Conservation (phyloP, 2,797 vertebrate genomes). For the Alectoris magna region DNA sequence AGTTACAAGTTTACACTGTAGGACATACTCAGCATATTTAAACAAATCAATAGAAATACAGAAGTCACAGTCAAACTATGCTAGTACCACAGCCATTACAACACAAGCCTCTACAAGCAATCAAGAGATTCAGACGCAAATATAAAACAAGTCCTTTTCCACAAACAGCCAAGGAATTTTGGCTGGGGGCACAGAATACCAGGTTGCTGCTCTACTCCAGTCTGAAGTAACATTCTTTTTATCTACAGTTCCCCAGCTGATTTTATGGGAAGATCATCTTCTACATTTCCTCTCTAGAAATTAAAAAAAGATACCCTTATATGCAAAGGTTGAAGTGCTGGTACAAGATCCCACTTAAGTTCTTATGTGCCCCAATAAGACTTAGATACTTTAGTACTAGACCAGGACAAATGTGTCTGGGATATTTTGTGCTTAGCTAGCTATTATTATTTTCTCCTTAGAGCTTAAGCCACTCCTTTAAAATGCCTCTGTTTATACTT, state of each 20-base stretch:
- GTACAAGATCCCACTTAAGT: slow-evolving; percentile 14
- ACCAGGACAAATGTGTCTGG: neutral
- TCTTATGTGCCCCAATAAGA: neutral
- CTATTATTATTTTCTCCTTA: neutral
- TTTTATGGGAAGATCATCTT: slow-evolving; percentile 63
- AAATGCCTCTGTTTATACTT: slow-evolving; percentile 36
- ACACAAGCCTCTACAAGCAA: neutral
- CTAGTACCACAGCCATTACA: neutral
- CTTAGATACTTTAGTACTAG: neutral
- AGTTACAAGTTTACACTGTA: neutral
- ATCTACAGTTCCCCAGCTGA: slow-evolving; percentile 53
- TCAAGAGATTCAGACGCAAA: neutral
- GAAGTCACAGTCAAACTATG: neutral
- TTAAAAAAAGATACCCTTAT: slow-evolving; percentile 59
- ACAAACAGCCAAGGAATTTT: slow-evolving; percentile 49
- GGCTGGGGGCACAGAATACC: slow-evolving; percentile 31
- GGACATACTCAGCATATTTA: neutral
- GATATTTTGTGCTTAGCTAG: neutral
- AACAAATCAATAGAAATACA: neutral
- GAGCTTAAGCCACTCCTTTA: slow-evolving; percentile 1
- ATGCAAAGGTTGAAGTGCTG: slow-evolving; percentile 43
- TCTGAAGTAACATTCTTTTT: slow-evolving; percentile 61
- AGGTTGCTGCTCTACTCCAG: slow-evolving; percentile 49
- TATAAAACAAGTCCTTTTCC: slow-evolving; percentile 48
- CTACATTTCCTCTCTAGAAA: slow-evolving; percentile 57